Evolutionary conservation across 1,140 invertebrate species (phyloP).

Genomic region (Bombus balteatus): DNA sequence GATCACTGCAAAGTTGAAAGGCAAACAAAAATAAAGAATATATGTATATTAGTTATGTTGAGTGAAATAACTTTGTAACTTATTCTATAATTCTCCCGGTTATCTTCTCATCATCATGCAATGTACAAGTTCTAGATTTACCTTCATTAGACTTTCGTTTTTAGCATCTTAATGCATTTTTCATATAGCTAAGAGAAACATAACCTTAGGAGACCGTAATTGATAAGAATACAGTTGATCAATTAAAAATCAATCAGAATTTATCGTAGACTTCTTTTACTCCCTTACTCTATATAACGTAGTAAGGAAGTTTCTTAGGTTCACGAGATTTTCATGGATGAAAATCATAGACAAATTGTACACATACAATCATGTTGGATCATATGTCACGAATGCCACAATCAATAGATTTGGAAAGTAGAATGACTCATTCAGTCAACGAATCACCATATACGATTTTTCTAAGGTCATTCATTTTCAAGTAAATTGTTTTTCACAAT

Average conservation of each 20-base stretch:
- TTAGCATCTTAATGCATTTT: background rate
- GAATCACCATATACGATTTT: slow-evolving; percentile 14
- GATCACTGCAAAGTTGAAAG: no score
- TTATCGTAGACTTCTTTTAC: background rate
- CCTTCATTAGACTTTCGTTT: background rate
- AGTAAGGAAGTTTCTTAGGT: no score
- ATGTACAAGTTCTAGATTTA: background rate
- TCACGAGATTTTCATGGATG: background rate
- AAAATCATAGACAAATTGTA: background rate
- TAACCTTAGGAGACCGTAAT: background rate
- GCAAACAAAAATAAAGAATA: no score
- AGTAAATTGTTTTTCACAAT: background rate
- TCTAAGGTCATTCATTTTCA: background rate
- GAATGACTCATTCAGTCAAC: slow-evolving; percentile 37
- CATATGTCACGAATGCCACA: background rate
- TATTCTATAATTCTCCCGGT: background rate
- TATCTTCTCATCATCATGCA: background rate
- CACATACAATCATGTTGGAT: background rate
- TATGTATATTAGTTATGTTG: no score
- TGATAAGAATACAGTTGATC: background rate
- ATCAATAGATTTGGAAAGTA: slow-evolving; percentile 59
- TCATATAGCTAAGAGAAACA: background rate
- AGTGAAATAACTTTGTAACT: no score
- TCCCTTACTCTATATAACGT: no score
- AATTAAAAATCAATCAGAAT: background rate